Evolutionary conservation across 1,140 invertebrate species (phyloP), one percentile per base, ranked within the genome.

Genomic region (Adelges cooleyi): DNA sequence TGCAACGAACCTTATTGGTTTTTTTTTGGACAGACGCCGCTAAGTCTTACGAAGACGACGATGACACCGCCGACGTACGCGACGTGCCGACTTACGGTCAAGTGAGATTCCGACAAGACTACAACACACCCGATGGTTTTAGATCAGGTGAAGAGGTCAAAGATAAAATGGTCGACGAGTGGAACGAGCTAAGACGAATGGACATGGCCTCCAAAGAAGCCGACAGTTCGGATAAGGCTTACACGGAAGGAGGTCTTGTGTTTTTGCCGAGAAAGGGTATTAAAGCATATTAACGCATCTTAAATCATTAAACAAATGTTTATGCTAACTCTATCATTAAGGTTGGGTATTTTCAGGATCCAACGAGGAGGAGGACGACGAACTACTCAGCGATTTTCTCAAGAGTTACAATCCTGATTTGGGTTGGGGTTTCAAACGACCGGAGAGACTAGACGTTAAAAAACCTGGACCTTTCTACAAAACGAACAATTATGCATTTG

Each of bases 391-490:
- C 27, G 66, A 69, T 40, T 65, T 68, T 6, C 29, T 71, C 2
- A 68, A 68, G 15, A 66, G 66, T 23, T 56, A 69, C 13, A 67
- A 71, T 25, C 52, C 68, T 10, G 69, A 69, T 11, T 29, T 65
- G 15, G 66, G 68, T 20, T 67, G 74, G 23, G 86, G 86, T 29
- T 94, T 94, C 75, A 85, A 88, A 69, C 80, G 91, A 70, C 82
- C 83, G 66, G 90, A 93, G 79, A 80, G 91, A 70, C 79, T 93
- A 40, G 91, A 94, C 76, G 90, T 93, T n/a, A 95, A 95, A 77
- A 95, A 95, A 78, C 91, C 92, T 2, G 91, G 92, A 33, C 90
- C 92, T 22, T 82, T 79, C 48, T 84, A 86, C 75, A 81, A 80
- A 54, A 79, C 80, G 1, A 83, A 79, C 72, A 81, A 82, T 72